phyloP scores from a whole-genome alignment of 2,113 vertebrate species.

The Gadus chalcogrammus region DNA sequence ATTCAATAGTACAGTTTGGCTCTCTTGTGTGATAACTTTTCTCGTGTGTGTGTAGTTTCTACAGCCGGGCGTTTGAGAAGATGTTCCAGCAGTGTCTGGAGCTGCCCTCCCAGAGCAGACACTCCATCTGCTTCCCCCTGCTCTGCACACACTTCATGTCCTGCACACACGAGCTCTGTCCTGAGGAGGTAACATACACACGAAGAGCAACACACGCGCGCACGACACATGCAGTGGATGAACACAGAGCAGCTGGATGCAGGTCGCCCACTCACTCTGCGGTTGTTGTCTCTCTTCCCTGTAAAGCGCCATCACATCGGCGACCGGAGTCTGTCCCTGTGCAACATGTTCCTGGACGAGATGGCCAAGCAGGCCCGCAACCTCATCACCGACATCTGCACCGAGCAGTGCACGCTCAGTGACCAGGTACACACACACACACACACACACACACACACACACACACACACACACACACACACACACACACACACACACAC shows the following conservation, averaged over 20 bases:
- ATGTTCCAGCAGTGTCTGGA: conserved; percentile 99
- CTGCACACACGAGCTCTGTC: conserved; percentile 96
- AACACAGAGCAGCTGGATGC: no score
- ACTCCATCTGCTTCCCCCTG: conserved; percentile 96
- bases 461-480: conserved; percentile 9
- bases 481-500: neutral
- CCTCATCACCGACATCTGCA: conserved; percentile 98
- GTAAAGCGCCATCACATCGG: conserved; percentile 94
- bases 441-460: conserved; percentile 3
- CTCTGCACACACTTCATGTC: conserved; percentile 99
- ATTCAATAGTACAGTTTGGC: no score
- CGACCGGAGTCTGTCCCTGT: conserved; percentile 94
- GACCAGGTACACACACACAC: conserved; percentile 81
- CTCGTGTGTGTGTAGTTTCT: conserved; percentile 79
- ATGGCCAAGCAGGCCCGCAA: conserved; percentile 98
- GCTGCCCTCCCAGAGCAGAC: conserved; percentile 94
- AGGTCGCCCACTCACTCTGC: no score
- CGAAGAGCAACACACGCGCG: no score
- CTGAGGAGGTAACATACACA: conserved; percentile 84
- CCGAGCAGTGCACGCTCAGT: conserved; percentile 95
- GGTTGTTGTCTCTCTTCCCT: neutral
- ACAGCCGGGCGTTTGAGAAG: conserved; percentile 98
- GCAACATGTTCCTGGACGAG: conserved; percentile 99
- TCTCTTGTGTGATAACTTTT: no score
- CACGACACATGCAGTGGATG: no score